phyloP scores from a whole-genome alignment of 1,140 invertebrate species.

The Manduca sexta region DNA sequence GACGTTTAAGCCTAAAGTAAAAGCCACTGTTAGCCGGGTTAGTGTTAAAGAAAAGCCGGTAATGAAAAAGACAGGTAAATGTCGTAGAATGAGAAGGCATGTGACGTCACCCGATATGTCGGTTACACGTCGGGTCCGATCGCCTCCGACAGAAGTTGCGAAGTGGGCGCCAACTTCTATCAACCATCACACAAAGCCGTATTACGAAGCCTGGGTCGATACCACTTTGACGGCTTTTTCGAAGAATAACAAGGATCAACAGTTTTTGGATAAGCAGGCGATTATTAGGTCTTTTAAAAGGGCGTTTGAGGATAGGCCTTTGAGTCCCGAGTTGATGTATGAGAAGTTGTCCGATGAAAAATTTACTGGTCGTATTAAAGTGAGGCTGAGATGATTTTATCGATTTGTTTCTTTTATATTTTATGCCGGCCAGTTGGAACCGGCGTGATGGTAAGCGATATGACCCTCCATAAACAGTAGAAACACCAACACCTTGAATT shows the following conservation, averaged over 20 bases:
- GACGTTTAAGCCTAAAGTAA: conserved; percentile 9
- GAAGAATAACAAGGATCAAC: conserved; percentile 19
- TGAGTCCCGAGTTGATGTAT: conserved; percentile 30
- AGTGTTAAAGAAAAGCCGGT: conserved; percentile 8
- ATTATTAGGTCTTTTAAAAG: conserved; percentile 21
- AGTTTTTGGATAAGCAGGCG: conserved; percentile 23
- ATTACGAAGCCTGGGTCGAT: conserved; percentile 56
- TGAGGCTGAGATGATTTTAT: conserved; percentile 22
- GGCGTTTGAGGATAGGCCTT: conserved; percentile 14
- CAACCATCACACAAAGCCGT: conserved; percentile 38
- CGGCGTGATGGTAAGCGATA: neutral
- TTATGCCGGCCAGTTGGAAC: no score
- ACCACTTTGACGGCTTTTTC: conserved; percentile 37
- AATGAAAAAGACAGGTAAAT: conserved; percentile 3
- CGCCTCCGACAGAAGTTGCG: conserved; percentile 40
- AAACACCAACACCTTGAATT: no score
- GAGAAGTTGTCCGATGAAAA: conserved; percentile 34
- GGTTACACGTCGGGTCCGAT: conserved; percentile 3
- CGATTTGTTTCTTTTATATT: neutral
- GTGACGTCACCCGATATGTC: conserved; percentile 17
- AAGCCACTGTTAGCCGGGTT: conserved; percentile 3
- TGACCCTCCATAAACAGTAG: no score
- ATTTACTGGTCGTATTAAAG: conserved; percentile 42
- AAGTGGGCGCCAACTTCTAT: conserved; percentile 40
- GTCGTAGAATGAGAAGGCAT: conserved; percentile 10